Conservation (phyloP, 2,888 invertebrate species). For the Tiphia femorata region DNA sequence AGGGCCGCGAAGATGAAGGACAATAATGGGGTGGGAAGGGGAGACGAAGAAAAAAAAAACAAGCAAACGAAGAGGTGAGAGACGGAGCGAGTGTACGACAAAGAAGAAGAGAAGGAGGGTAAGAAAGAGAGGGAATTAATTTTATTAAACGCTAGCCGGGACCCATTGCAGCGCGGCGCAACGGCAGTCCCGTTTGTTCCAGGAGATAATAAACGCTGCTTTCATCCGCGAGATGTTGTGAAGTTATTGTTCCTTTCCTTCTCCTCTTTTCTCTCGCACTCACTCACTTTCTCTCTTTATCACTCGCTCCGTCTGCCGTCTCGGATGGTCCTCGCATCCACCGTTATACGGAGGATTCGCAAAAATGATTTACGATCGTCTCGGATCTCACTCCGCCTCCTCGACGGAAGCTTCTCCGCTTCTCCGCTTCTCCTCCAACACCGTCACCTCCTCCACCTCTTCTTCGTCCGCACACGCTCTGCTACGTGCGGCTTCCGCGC, state of each 20-base stretch:
- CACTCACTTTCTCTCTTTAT: conserved; percentile 1
- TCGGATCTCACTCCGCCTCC: conserved; percentile 18
- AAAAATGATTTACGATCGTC: conserved; percentile 49
- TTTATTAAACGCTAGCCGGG: conserved; percentile 45
- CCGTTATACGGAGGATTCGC: conserved; percentile 33
- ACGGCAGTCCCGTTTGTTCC: conserved; percentile 40
- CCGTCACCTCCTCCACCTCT: not conserved
- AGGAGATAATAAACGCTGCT: conserved; percentile 46
- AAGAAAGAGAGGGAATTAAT: conserved; percentile 36
- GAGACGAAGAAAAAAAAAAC: not conserved
- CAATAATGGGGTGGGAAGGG: conserved; percentile 1
- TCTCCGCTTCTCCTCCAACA: not conserved
- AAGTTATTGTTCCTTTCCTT: conserved; percentile 41
- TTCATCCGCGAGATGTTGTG: conserved; percentile 48
- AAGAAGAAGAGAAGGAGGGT: conserved; percentile 14
- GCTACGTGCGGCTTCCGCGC: not conserved
- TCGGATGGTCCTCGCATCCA: conserved; percentile 21
- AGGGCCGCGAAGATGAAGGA: conserved; percentile 4
- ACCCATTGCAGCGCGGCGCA: conserved; percentile 33
- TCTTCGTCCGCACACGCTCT: not conserved
- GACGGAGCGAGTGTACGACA: not conserved
- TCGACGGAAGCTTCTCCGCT: too few species aligned
- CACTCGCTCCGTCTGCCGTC: conserved; percentile 19
- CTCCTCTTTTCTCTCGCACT: conserved; percentile 3
- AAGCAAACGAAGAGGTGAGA: not conserved